Base-by-base conservation (phyloP, 2,113 vertebrate genomes). In the Xyliphius kryptos region DNA sequence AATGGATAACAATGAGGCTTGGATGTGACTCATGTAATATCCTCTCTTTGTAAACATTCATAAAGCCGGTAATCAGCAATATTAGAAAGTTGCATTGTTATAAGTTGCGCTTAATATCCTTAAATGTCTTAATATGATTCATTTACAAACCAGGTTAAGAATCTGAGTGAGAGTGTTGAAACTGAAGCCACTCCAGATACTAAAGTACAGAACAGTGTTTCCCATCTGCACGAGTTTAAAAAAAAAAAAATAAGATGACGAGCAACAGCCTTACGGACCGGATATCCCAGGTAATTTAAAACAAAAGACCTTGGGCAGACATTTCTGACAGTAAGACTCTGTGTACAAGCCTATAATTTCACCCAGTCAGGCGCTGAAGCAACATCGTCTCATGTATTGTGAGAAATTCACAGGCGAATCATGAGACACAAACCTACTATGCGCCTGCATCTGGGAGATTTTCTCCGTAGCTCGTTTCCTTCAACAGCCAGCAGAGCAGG, bases 321-420 rank as follows among this genome's bases (percentile, higher is more conserved):
- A 22, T 72, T 69, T 70, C 67, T 72, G 63, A 58, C 50, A 62
- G 66, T 75, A 71, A 16, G 65, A 65, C 54, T 53, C 59, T 60
- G 43, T 49, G 44, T 53, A 49, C 47, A 74, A 52, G 60, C 73
- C 68, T 75, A 56, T 79, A 71, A 77, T 77, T 77, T 75, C 61
- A 52, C 20, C 36, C 26, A 68, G n/a, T 62, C 48, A 19, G 52
- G 38, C 50, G 2, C 17, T 62, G 15, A 67, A 43, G 44, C 47
- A 21, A n/a, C 20, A 32, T 5, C 49, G 10, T 40, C 9, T 9
- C 17, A 22, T 32, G 15, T n/a, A 54, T 21, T 56, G 54, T 66
- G 8, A 56, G 41, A 67, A 66, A 48, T 12, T 46, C 20, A 46
- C 14, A 46, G 41, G 5, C 21, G 44, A 48, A 22, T 32, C 14